Evolutionary conservation across 2,888 invertebrate genomes (phyloP).

Genomic region (Philereme transversata): DNA sequence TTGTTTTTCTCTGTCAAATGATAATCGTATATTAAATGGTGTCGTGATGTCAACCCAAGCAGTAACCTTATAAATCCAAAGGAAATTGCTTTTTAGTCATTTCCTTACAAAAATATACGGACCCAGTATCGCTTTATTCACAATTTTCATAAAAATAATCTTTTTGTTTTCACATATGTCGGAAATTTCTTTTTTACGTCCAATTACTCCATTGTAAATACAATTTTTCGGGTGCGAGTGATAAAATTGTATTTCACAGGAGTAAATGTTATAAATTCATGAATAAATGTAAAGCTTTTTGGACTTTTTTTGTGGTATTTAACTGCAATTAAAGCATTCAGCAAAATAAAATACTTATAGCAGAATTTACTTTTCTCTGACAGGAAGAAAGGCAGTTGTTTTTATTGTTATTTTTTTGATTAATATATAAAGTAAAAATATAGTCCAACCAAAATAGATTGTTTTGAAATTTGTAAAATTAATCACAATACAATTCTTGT

Average conservation of each 20-base stretch:
- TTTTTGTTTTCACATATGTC: slow-evolving; percentile 22
- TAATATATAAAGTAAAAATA: no score
- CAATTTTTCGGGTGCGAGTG: slow-evolving; percentile 7
- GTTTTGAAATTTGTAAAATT: no score
- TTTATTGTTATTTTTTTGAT: no score
- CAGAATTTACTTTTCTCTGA: no score
- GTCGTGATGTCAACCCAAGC: slow-evolving; percentile 4
- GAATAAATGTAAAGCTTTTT: background rate
- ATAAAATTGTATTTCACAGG: slow-evolving; percentile 7
- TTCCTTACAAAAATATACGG: slow-evolving; percentile 29
- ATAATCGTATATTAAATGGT: background rate
- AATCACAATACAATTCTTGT: no score
- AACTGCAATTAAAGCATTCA: no score
- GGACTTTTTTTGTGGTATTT: background rate
- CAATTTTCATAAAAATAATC: slow-evolving; percentile 20
- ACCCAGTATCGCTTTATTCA: slow-evolving; percentile 20
- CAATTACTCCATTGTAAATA: slow-evolving; percentile 18
- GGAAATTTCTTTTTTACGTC: slow-evolving; percentile 30
- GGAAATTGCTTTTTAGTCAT: slow-evolving; percentile 37
- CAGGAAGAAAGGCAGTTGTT: no score
- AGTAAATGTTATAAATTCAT: slow-evolving; percentile 4
- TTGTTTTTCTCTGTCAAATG: no score
- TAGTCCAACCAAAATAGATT: no score
- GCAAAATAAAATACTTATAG: no score
- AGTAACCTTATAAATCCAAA: slow-evolving; percentile 24